phyloP scores from a whole-genome alignment of 2,797 vertebrate species.

The Karalla daura region DNA sequence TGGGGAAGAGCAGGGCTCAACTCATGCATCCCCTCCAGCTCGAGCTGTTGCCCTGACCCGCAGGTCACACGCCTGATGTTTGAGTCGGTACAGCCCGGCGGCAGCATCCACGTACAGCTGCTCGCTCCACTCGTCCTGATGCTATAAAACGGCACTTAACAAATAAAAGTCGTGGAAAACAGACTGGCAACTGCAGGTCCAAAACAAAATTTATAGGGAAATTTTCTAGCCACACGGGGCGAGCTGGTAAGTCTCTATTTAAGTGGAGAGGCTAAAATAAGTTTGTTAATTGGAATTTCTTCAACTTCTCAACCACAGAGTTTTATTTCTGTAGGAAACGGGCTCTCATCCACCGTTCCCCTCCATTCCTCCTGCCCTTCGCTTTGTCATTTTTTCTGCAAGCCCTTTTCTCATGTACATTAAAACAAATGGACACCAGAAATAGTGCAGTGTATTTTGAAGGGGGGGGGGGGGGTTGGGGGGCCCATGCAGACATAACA shows the following conservation, averaged over 20 bases:
- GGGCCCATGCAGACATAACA: conserved; percentile 77
- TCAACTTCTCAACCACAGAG: conserved; percentile 43
- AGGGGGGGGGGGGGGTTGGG: conserved; percentile 20
- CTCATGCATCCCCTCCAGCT: conserved; percentile 4
- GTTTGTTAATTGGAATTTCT: conserved; percentile 14
- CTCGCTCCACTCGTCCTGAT: conserved; percentile 24
- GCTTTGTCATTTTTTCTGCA: conserved; percentile 22
- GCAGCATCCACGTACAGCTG: conserved; percentile 60
- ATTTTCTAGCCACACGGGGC: conserved; percentile 18
- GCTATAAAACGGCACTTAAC: conserved; percentile 39
- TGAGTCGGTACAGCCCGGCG: conserved; percentile 32
- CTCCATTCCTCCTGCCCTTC: conserved; percentile 1
- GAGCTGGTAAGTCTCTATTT: conserved; percentile 37
- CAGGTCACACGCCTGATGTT: conserved; percentile 35
- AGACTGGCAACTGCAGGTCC: conserved; percentile 7
- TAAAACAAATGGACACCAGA: conserved; percentile 59
- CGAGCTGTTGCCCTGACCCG: conserved; percentile 29
- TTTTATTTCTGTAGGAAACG: conserved; percentile 48
- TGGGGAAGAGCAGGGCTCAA: not conserved
- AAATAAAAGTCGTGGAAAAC: conserved; percentile 29
- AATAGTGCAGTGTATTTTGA: conserved; percentile 63
- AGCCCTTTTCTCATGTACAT: conserved; percentile 47
- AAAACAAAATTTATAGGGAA: conserved; percentile 45
- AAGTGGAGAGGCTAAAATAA: conserved; percentile 18
- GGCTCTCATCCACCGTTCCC: not conserved